Evolutionary conservation across 2,113 vertebrate species (phyloP).

Genomic region (Globicephala melas): DNA sequence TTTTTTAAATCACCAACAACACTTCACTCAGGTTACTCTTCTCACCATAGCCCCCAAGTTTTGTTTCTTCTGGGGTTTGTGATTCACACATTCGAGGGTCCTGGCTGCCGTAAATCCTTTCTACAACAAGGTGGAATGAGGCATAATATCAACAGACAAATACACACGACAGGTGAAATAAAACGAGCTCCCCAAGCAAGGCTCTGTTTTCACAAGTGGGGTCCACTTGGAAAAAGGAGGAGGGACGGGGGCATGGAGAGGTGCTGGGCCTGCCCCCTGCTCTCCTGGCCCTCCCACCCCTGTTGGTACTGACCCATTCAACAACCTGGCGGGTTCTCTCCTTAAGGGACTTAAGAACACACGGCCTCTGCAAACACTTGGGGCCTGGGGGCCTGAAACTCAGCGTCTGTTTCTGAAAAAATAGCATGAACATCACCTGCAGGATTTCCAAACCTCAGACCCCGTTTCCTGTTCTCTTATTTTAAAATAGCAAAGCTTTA

Average conservation of each 20-base stretch:
- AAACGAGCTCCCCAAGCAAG: neutral
- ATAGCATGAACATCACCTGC: rapidly evolving
- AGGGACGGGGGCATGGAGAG: rapidly evolving
- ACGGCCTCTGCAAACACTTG: neutral
- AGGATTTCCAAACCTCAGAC: neutral
- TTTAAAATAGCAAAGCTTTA: neutral
- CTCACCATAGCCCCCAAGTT: neutral
- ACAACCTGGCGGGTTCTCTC: neutral
- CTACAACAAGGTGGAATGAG: neutral
- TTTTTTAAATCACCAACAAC: neutral
- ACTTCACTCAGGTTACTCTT: neutral
- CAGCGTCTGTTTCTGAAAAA: neutral
- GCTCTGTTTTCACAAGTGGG: neutral
- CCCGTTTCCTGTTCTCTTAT: neutral
- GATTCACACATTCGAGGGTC: neutral
- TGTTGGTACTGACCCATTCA: too few relatives aligned
- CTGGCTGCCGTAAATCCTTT: neutral
- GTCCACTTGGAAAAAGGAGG: neutral
- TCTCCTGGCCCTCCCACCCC: rapidly evolving
- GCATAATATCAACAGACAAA: neutral
- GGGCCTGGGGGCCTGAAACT: neutral
- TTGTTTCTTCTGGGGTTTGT: neutral
- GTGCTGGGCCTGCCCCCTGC: too few relatives aligned
- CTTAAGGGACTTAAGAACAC: neutral
- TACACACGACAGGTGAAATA: neutral